Conservation (phyloP, 1,140 invertebrate species). For the Drosophila repletoides region DNA sequence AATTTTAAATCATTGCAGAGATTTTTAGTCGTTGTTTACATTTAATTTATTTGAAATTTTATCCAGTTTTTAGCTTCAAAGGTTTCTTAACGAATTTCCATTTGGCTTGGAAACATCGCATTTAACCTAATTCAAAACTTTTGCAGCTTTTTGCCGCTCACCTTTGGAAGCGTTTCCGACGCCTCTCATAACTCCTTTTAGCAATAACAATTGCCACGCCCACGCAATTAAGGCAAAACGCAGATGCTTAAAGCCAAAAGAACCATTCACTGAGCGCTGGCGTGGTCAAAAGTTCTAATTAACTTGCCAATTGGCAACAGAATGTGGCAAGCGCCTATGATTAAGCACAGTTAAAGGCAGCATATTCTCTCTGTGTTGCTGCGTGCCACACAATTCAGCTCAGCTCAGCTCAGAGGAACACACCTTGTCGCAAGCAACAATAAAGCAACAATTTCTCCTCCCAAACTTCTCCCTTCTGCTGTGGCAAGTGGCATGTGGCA, state of each 20-base stretch:
- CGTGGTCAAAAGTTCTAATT: slow-evolving; percentile 48
- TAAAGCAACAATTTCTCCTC: background rate
- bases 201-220: slow-evolving; percentile 9
- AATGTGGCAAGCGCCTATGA: slow-evolving; percentile 29
- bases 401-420: too few relatives aligned
- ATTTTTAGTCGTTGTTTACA: too few relatives aligned
- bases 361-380: slow-evolving; percentile 3
- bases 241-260: slow-evolving; percentile 45
- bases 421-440: slow-evolving; percentile 21
- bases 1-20: too few relatives aligned
- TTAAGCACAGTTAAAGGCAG: slow-evolving; percentile 35
- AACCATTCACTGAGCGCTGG: slow-evolving; percentile 6
- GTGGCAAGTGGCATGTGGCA: too few relatives aligned
- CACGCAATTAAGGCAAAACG: slow-evolving; percentile 56
- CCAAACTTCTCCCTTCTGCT: too few relatives aligned
- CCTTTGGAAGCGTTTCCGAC: too few relatives aligned
- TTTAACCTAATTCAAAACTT: too few relatives aligned
- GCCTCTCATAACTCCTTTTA: too few relatives aligned
- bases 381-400: slow-evolving; percentile 4
- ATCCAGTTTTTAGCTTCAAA: background rate
- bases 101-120: too few relatives aligned
- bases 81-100: too few relatives aligned
- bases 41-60: too few relatives aligned
- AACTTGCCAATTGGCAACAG: slow-evolving; percentile 55
- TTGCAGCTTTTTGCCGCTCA: too few relatives aligned